Conservation (phyloP, 2,888 invertebrate genomes). For the Proisotoma minuta region DNA sequence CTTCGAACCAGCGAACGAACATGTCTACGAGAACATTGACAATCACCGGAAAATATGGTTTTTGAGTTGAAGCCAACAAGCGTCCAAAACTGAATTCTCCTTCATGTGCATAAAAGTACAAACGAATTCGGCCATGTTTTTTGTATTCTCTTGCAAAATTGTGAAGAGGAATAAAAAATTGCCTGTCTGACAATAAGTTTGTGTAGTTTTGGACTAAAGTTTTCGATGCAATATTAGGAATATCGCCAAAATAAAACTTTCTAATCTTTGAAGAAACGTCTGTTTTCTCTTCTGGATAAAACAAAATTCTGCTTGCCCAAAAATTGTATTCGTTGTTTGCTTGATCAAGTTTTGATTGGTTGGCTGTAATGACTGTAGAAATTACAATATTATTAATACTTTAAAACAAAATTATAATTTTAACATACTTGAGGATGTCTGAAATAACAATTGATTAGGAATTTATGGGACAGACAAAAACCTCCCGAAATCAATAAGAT, state of each 20-base stretch:
- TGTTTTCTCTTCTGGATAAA: conserved; percentile 19
- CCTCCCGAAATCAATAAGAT: too few species aligned
- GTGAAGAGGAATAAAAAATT: conserved; percentile 29
- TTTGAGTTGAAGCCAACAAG: conserved; percentile 24
- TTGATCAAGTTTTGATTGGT: conserved; percentile 29
- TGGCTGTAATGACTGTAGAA: conserved; percentile 25
- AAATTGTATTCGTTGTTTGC: conserved; percentile 31
- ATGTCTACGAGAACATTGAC: conserved; percentile 24
- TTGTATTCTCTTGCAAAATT: conserved; percentile 20
- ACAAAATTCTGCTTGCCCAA: conserved; percentile 23
- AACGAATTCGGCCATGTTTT: conserved; percentile 22
- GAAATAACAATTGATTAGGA: too few species aligned
- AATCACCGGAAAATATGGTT: conserved; percentile 17
- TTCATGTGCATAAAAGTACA: conserved; percentile 26
- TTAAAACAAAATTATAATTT: too few species aligned
- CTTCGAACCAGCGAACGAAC: conserved; percentile 16
- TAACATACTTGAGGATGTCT: too few species aligned
- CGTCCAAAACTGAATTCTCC: conserved; percentile 20
- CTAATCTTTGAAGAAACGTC: conserved; percentile 26
- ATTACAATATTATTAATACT: neutral
- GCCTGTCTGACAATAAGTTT: conserved; percentile 30
- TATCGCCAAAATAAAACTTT: conserved; percentile 33
- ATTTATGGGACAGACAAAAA: too few species aligned
- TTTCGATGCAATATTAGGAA: conserved; percentile 18
- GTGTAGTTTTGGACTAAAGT: conserved; percentile 30